phyloP scores from a whole-genome alignment of 23 tunicate genomes.

The Trididemnum nubilum region DNA sequence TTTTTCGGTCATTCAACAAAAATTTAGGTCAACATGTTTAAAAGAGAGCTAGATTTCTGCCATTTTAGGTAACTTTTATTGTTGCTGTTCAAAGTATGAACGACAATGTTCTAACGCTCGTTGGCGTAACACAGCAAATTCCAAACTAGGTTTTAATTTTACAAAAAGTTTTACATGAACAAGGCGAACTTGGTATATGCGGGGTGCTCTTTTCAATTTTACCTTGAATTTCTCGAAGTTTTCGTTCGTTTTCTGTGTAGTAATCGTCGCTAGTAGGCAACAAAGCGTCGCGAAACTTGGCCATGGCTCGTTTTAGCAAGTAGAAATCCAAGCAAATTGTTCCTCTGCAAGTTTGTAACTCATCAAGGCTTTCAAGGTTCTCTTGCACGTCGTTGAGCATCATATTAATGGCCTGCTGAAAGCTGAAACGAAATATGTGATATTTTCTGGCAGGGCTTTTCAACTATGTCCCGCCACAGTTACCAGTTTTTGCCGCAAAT shows the following conservation, averaged over 20 bases:
- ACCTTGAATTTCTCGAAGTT: constrained; percentile 64
- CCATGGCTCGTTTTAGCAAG: constrained; percentile 52
- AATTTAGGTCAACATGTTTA: no score
- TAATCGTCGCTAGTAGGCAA: constrained; percentile 39
- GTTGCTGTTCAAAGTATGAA: no score
- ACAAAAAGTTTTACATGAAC: no score
- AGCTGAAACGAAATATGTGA: constrained; percentile 32
- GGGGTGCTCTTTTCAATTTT: neutral
- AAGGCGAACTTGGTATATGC: no score
- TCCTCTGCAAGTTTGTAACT: constrained; percentile 90
- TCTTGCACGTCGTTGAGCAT: constrained; percentile 64
- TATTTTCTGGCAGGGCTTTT: neutral
- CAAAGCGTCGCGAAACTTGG: constrained; percentile 58
- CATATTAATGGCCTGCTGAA: constrained; percentile 54
- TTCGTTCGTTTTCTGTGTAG: constrained; percentile 49
- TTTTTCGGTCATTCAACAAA: no score
- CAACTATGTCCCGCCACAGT: neutral
- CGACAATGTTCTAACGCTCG: no score
- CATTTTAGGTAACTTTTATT: no score
- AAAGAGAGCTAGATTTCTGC: no score
- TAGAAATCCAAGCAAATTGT: constrained; percentile 42
- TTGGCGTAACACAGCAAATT: no score
- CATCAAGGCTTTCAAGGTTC: constrained; percentile 59
- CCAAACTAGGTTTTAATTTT: no score
- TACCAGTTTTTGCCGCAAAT: neutral